Evolutionary conservation across 2,113 vertebrate species (phyloP).

Genomic region (Zosterops borbonicus): DNA sequence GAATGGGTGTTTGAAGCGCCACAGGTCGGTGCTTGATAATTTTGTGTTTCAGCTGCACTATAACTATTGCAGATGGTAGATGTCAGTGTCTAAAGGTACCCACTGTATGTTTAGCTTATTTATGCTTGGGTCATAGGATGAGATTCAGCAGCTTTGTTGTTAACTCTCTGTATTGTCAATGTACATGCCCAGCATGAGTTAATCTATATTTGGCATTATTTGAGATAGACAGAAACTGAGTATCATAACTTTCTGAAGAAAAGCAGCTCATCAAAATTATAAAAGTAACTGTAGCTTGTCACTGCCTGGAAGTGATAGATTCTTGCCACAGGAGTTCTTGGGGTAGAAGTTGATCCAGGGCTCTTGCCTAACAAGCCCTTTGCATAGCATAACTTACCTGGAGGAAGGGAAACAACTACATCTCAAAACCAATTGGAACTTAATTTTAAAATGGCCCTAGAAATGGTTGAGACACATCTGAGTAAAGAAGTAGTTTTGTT

Average conservation of each 20-base stretch:
- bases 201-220: not conserved
- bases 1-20: not conserved
- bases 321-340: not conserved
- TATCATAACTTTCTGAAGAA: not conserved
- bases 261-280: not conserved
- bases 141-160: conserved; percentile 14
- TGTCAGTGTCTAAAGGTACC: conserved; percentile 34
- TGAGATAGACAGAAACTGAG: not conserved
- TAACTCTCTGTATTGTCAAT: not conserved
- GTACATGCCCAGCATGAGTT: not conserved
- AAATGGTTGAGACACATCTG: not conserved
- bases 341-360: not conserved
- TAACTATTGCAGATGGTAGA: not conserved
- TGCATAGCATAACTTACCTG: not conserved
- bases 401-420: not conserved
- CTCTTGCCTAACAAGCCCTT: not conserved
- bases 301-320: not conserved
- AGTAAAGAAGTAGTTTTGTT: not conserved
- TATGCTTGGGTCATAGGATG: not conserved
- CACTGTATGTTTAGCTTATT: conserved; percentile 1
- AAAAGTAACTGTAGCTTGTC: not conserved
- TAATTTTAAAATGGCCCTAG: not conserved
- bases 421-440: not conserved
- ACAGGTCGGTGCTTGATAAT: not conserved
- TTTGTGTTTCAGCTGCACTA: conserved; percentile 15